Percentiles rank a stretch among this genome's conserved stretches.
phyloP scores from a whole-genome alignment of 2,888 invertebrate genomes.

The Pammene aurita region DNA sequence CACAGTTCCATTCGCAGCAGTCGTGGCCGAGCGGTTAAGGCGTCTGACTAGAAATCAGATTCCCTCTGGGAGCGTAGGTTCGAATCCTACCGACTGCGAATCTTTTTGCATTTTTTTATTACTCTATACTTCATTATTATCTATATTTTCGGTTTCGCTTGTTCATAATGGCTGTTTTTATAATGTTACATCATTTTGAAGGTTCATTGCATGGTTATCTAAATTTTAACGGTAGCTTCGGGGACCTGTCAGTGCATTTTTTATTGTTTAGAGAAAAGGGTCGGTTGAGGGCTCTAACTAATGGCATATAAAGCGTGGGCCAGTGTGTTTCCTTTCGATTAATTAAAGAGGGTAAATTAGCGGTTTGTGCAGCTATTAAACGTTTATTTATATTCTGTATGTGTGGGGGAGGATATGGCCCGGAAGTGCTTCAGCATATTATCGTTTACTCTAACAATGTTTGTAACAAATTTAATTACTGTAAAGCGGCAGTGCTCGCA shows the following conservation, averaged over 20 bases:
- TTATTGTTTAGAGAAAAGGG: slow-evolving; percentile 46
- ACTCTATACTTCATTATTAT: slow-evolving; percentile 49
- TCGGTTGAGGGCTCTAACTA: slow-evolving; percentile 45
- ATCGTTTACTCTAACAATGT: slow-evolving; percentile 36
- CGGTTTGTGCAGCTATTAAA: slow-evolving; percentile 50
- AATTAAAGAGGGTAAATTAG: slow-evolving; percentile 55
- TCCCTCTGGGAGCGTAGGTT: slow-evolving; percentile 96
- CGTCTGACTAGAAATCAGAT: slow-evolving; percentile 95
- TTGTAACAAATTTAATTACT: slow-evolving; percentile 33
- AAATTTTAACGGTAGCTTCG: slow-evolving; percentile 37
- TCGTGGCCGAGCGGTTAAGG: slow-evolving; percentile 85
- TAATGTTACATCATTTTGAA: slow-evolving; percentile 50
- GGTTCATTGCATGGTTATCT: slow-evolving; percentile 38
- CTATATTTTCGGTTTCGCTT: slow-evolving; percentile 46
- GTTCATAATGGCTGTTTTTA: slow-evolving; percentile 54
- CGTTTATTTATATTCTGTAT: slow-evolving; percentile 50
- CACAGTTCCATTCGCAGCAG: background rate
- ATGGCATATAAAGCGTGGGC: slow-evolving; percentile 51
- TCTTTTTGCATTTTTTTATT: slow-evolving; percentile 24
- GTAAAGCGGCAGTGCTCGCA: slow-evolving; percentile 16
- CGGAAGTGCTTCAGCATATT: slow-evolving; percentile 44
- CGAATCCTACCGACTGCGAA: slow-evolving; percentile 94
- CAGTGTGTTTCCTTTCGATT: slow-evolving; percentile 54
- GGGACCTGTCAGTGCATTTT: slow-evolving; percentile 45
- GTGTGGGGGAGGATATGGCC: slow-evolving; percentile 44